phyloP scores from a whole-genome alignment of 2,113 vertebrate species.

The Drymodes brunneopygia region DNA sequence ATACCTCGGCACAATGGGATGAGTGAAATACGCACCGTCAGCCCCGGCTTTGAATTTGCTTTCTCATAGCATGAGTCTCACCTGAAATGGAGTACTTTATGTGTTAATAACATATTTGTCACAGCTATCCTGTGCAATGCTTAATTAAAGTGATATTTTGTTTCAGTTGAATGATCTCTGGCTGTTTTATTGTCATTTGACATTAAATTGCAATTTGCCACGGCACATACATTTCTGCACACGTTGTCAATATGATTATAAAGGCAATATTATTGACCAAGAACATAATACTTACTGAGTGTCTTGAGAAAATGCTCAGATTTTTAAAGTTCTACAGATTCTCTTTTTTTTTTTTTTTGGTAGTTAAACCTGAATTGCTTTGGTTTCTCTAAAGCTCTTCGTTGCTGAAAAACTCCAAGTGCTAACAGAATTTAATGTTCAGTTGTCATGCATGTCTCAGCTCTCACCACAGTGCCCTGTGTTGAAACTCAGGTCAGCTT shows the following conservation, averaged over 20 bases:
- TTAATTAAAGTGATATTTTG: conserved; percentile 56
- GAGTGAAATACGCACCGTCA: not conserved
- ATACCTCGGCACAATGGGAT: not conserved
- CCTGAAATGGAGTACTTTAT: not conserved
- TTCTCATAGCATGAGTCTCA: not conserved
- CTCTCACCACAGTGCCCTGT: not conserved
- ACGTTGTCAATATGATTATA: conserved; percentile 18
- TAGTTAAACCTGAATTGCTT: not conserved
- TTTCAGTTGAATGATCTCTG: conserved; percentile 35
- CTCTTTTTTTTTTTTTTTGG: not conserved
- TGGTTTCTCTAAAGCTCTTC: conserved; percentile 33
- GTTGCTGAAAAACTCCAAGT: conserved; percentile 15
- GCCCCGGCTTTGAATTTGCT: not conserved
- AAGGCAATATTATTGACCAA: conserved; percentile 29
- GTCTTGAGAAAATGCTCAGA: not conserved
- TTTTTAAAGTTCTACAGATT: not conserved
- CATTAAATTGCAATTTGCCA: conserved; percentile 40
- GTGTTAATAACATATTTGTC: not conserved
- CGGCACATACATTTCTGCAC: not conserved
- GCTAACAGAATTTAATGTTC: conserved; percentile 47
- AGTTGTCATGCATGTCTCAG: conserved; percentile 1
- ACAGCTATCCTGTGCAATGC: not conserved
- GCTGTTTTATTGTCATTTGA: conserved; percentile 52
- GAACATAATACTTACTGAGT: conserved; percentile 9
- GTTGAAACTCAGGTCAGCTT: not conserved